Evolutionary conservation across 2,888 invertebrate species (phyloP).

Genomic region (Apotomis betuletana): DNA sequence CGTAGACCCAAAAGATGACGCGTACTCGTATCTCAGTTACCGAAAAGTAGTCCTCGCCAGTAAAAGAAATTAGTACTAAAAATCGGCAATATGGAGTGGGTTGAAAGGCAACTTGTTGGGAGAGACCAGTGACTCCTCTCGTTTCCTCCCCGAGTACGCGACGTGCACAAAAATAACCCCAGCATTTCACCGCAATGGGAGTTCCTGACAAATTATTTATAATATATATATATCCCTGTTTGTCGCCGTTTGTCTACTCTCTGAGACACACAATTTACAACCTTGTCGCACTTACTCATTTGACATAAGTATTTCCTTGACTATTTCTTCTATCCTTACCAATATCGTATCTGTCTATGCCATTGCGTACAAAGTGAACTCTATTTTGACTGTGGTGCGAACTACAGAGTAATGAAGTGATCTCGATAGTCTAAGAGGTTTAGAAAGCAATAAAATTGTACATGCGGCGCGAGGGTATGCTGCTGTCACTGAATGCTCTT

Average conservation of each 20-base stretch:
- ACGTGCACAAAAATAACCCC: conserved; percentile 50
- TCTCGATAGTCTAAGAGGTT: not conserved
- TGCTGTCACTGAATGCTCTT: conserved; percentile 14
- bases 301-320: conserved; percentile 20
- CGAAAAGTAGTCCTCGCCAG: too few relatives aligned
- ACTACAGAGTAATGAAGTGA: not conserved
- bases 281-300: conserved; percentile 25
- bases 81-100: too few relatives aligned
- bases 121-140: conserved; percentile 1
- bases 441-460: not conserved
- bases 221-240: conserved; percentile 69
- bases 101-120: too few relatives aligned
- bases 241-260: conserved; percentile 58
- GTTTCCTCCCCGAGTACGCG: conserved; percentile 39
- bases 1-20: too few relatives aligned
- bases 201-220: conserved; percentile 81
- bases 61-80: too few relatives aligned
- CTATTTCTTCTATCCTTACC: not conserved
- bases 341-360: not conserved
- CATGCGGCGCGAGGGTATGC: conserved; percentile 10
- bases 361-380: not conserved
- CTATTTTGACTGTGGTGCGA: not conserved
- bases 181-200: conserved; percentile 66
- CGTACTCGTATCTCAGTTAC: too few relatives aligned
- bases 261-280: conserved; percentile 45